Evolutionary conservation across 2,888 invertebrate species (phyloP).

Genomic region (Patella ulyssiponensis): DNA sequence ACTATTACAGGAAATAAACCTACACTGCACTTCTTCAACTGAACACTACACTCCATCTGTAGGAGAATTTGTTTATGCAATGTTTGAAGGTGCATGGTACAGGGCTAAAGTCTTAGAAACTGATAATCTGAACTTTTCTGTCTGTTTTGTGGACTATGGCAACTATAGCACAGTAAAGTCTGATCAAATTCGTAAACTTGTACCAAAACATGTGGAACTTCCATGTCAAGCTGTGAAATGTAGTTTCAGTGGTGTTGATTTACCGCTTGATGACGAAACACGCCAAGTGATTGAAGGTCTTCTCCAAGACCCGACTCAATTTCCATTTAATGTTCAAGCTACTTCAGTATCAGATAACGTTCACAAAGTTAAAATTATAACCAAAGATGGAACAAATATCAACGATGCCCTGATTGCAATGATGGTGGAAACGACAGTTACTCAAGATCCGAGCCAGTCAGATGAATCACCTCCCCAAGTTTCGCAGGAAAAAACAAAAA

Average conservation of each 20-base stretch:
- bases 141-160: conserved; percentile 68
- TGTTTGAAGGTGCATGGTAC: conserved; percentile 55
- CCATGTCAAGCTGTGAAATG: conserved; percentile 52
- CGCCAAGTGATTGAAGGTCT: background rate
- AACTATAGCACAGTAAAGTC: conserved; percentile 46
- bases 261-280: background rate
- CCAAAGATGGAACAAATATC: conserved; percentile 34
- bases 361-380: conserved; percentile 38
- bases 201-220: conserved; percentile 31
- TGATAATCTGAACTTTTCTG: conserved; percentile 38
- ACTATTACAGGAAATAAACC: background rate
- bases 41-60: conserved; percentile 18
- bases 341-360: conserved; percentile 28
- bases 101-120: conserved; percentile 50
- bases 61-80: conserved; percentile 46
- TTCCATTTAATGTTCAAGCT: conserved; percentile 25
- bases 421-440: no score
- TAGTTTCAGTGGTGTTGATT: conserved; percentile 31
- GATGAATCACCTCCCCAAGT: background rate
- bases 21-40: background rate
- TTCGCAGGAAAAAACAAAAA: background rate
- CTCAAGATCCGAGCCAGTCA: background rate
- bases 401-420: conserved; percentile 15
- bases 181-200: conserved; percentile 38
- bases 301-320: background rate